Base-by-base conservation (phyloP, 2,888 invertebrate genomes). In the Hydropsyche betteni region DNA sequence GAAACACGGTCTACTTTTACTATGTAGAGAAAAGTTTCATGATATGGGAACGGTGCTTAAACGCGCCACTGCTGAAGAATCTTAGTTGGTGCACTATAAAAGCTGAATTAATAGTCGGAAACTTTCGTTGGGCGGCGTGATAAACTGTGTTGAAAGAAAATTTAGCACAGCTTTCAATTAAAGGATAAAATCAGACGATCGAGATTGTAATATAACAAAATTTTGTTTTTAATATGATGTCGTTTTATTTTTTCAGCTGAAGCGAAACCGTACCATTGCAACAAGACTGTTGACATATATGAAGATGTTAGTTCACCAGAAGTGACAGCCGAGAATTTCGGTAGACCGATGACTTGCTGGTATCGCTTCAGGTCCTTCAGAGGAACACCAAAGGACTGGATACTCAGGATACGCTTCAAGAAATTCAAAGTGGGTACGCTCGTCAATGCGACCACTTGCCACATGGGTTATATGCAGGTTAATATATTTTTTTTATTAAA, bases 271-370 rank as follows among this genome's bases (percentile, higher is more conserved):
- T 95, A 95, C 86, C 94, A 95, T 83, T 97, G 96, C 87, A 96
- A 96, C 87, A 96, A 96, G 86, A 96, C 96, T 10, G 96, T 96
- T 80, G 96, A 96, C 83, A 94, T 96, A 80, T 96, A 96, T 85
- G 96, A 96, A 83, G 95, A 96, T 83, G 94, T 97, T 68, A 92
- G 94, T 24, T 95, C 94, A 79, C 96, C 96, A 38, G 93, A 94
- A 80, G 92, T 96, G 84, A 94, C 92, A 55, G 87, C 91, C 52
- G 91, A 92, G 80, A 96, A 94, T 84, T 91, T 92, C 82, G 95
- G 95, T 5, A 91, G 94, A 80, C 94, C 96, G 4, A 89, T 96
- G 84, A 94, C 94, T 78, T 97, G 96, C 84, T 94, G 92, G 89
- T 97, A 96, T 86, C 92, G 95, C 82, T 96, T 97, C 86, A 90